phyloP scores from a whole-genome alignment of 2,113 vertebrate genomes.

The Toxotes jaculatrix region DNA sequence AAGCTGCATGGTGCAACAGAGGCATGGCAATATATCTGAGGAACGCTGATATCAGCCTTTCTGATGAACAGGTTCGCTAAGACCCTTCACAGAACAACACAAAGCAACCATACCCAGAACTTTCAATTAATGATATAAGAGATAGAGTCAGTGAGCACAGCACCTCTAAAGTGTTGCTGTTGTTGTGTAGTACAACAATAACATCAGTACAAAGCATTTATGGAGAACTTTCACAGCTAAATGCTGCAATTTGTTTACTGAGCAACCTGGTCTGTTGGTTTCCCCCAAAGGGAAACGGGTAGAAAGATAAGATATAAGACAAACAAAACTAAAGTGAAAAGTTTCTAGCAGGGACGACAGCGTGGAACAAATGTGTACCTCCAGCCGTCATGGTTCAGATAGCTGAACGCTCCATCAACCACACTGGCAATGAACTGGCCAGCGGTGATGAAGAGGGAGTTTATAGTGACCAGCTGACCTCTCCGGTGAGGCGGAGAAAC shows the following conservation, averaged over 20 bases:
- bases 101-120: background rate
- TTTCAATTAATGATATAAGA: background rate
- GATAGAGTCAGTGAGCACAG: no score
- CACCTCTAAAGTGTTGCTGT: no score
- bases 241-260: background rate
- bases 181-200: no score
- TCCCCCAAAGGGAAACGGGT: background rate
- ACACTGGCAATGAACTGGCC: slow-evolving; percentile 97
- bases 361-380: slow-evolving; percentile 83
- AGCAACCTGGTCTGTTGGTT: background rate
- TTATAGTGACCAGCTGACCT: slow-evolving; percentile 95
- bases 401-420: slow-evolving; percentile 95
- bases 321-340: background rate
- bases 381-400: slow-evolving; percentile 91
- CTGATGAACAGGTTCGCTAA: no score
- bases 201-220: background rate
- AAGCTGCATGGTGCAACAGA: background rate
- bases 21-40: no score
- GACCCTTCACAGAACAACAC: no score
- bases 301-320: background rate
- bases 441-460: slow-evolving; percentile 95
- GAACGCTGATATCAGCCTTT: no score
- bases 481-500: slow-evolving; percentile 92
- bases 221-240: background rate
- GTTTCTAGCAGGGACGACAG: no score